Base-by-base conservation (phyloP, 2,113 vertebrate species). In the Poeciliopsis retropinna region DNA sequence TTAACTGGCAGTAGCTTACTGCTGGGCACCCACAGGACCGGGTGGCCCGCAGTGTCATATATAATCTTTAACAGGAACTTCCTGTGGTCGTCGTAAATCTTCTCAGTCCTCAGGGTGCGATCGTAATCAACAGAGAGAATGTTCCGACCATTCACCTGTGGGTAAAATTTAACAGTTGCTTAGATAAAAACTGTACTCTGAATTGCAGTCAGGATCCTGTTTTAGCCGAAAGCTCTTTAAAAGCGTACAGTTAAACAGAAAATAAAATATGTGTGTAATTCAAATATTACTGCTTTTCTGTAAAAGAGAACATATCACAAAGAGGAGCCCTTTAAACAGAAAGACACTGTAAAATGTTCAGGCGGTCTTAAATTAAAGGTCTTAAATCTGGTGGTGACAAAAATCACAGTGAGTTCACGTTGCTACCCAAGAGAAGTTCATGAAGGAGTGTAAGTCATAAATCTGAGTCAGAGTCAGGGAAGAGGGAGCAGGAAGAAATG, bases 41-140 rank as follows among this genome's bases (percentile, higher is more conserved):
- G 98, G 82, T 98, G 98, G 3, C 98, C 98, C 0, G 97, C 95
- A 0, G 92, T 93, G 94, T 99, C 98, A 4, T 98, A 99, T 84
- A 96, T 95, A 70, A 99, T 99, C 92, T 97, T 96, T 91, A 99
- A 93, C 28, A 98, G 96, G 81, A 99, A 99, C 91, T 99, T 99
- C 85, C 98, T 96, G 91, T 99, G 98, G 94, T 99, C 98, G 22
- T 99, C 98, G 15, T 99, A 99, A 94, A 99, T 98, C 92, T 98
- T 98, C 88, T 99, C 98, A 5, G 97, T 99, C 95, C 97, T 96
- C 75, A 96, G 95, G 44, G 95, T 97, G 88, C 98, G 97, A 91
- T 99, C 98, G 70, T 98, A 99, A 94, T 99, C 98, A 63, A 99
- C 96, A 0, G 98, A 99, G 73, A 99, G 97, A 87, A 99, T 97